A percentile compares a stretch with the other conserved stretches of the same genome.
Evolutionary conservation across 2,888 invertebrate species (phyloP).

Genomic region (Cataglyphis livida): DNA sequence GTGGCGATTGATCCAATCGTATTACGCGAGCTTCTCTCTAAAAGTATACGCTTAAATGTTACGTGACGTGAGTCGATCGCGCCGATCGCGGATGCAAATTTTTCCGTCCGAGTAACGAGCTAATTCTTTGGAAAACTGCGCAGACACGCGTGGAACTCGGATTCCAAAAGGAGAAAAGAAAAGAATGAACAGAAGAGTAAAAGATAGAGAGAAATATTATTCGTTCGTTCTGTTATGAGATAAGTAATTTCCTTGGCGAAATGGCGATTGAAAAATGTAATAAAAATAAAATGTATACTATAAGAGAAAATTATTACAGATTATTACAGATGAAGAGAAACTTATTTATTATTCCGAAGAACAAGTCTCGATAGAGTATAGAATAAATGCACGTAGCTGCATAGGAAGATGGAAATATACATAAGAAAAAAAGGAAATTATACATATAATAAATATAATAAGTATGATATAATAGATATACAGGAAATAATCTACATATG

Average conservation of each 20-base stretch:
- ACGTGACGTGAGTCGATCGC: not conserved
- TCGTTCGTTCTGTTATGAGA: not conserved
- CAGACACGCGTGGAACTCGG: slow-evolving; percentile 3
- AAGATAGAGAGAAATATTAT: not conserved
- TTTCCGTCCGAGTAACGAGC: slow-evolving; percentile 32
- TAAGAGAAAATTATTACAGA: slow-evolving; percentile 28
- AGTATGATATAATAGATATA: slow-evolving; percentile 14
- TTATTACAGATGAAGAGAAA: slow-evolving; percentile 41
- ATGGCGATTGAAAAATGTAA: slow-evolving; percentile 28
- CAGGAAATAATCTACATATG: not conserved
- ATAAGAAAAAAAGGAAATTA: not conserved
- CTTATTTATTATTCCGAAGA: slow-evolving; percentile 32
- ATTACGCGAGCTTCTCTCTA: not conserved
- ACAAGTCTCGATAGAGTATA: not conserved
- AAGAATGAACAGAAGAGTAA: not conserved
- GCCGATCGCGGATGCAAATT: slow-evolving; percentile 28
- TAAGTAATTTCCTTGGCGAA: not conserved
- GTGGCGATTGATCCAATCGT: slow-evolving; percentile 47
- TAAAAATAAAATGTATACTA: slow-evolving; percentile 17
- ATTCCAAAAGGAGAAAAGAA: not conserved
- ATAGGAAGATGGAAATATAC: not conserved
- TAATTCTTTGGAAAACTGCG: slow-evolving; percentile 39
- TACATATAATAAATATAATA: not conserved
- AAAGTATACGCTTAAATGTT: slow-evolving; percentile 27
- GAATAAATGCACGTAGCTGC: slow-evolving; percentile 13